Percentiles rank a stretch among this genome's conserved stretches.
phyloP scores from a whole-genome alignment of 2,113 vertebrate genomes.

The Carollia perspicillata region DNA sequence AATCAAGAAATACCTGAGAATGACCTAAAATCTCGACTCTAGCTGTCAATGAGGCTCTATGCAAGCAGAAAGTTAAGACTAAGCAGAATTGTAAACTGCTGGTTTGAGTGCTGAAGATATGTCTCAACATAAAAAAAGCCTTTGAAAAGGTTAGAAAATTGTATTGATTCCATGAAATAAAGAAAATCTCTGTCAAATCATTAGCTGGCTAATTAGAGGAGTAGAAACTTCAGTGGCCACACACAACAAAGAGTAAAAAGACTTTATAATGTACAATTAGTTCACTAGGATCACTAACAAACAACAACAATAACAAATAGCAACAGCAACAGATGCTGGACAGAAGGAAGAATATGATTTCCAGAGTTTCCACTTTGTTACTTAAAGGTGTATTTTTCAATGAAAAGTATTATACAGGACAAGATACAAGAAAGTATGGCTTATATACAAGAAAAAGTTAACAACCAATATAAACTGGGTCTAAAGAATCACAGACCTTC shows the following conservation, averaged over 20 bases:
- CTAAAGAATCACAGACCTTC: too few relatives aligned
- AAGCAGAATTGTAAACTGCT: neutral
- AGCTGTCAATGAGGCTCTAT: neutral
- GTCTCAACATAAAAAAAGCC: neutral
- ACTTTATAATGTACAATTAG: neutral
- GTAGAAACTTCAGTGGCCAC: neutral
- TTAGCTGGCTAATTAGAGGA: neutral
- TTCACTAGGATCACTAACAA: neutral
- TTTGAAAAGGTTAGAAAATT: neutral
- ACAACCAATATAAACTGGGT: neutral
- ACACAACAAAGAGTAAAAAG: neutral
- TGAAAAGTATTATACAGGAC: neutral
- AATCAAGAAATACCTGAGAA: neutral
- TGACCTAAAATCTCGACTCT: neutral
- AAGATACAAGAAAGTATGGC: neutral
- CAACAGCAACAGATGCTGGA: neutral
- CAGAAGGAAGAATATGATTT: neutral
- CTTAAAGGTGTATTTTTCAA: neutral
- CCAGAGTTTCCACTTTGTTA: neutral
- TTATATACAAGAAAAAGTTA: neutral
- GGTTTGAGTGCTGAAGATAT: neutral
- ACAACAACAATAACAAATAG: neutral
- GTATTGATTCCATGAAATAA: neutral
- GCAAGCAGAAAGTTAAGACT: neutral
- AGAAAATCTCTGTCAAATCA: neutral